Evolutionary conservation across 2,113 vertebrate genomes (phyloP), one percentile per base, ranked within the genome.

Genomic region (Hepsetus odoe): DNA sequence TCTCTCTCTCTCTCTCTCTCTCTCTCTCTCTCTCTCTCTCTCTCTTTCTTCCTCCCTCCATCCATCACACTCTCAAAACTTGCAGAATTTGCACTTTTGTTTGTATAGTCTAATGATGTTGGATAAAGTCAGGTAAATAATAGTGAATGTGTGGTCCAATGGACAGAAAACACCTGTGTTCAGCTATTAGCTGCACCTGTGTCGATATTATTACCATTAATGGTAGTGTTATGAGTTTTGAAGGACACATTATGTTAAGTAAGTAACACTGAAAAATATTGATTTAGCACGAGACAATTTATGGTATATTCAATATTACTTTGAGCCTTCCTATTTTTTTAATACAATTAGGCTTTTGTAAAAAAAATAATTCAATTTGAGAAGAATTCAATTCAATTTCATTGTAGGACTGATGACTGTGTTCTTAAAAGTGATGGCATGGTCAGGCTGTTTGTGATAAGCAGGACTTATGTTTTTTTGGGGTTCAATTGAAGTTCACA

Each of bases 81-180:
- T 55, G n/a, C 10, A 20, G n/a, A n/a, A n/a, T n/a, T n/a, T n/a
- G n/a, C n/a, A n/a, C n/a, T n/a, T n/a, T 53, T 72, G 58, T 72
- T 72, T 65, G 56, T 53, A 55, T 72, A 64, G 58, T 42, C 42
- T 79, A 53, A 79, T 64, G 59, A 71, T 65, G 58, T 33, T 76
- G 33, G 51, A 66, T n/a, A 38, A 32, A 55, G 49, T 28, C 49
- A 18, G 32, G 55, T 55, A 66, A 51, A 66, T 8, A 55, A 55
- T 14, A 18, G 42, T 76, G 12, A 68, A 68, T 6, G 18, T 24
- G 61, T 30, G 44, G 51, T 55, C 40, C 18, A 1, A 7, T 32
- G 12, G 49, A 64, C 22, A 64, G 10, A 44, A 61, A 20, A 55
- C 51, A 55, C 51, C 51, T 55, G 51, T 65, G 46, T 33, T 49